A percentile compares a stretch with the other conserved stretches of the same genome.
phyloP scores from a whole-genome alignment of 2,888 invertebrate species.

The Oligia latruncula region DNA sequence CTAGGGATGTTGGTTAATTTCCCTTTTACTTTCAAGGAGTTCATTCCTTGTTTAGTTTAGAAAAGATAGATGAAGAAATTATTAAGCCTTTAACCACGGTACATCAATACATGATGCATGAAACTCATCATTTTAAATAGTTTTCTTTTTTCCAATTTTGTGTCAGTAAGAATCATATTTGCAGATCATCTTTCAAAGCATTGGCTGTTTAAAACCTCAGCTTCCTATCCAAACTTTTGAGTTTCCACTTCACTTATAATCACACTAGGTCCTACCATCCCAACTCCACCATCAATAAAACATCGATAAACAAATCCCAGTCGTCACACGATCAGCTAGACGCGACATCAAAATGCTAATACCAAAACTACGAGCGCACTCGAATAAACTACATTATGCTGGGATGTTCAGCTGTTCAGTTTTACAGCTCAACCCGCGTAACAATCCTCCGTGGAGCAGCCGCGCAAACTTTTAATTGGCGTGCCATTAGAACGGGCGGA shows the following conservation, averaged over 20 bases:
- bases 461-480: slow-evolving; percentile 90
- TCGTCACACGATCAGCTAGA: slow-evolving; percentile 69
- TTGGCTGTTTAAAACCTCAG: not conserved
- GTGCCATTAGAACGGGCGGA: slow-evolving; percentile 89
- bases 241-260: slow-evolving; percentile 13
- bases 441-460: slow-evolving; percentile 85
- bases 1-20: slow-evolving; percentile 44
- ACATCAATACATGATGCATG: no score
- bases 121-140: no score
- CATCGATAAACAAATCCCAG: slow-evolving; percentile 66
- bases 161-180: not conserved
- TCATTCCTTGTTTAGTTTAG: not conserved
- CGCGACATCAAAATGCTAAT: slow-evolving; percentile 87
- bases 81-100: not conserved
- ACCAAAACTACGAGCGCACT: slow-evolving; percentile 78
- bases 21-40: slow-evolving; percentile 20
- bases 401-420: slow-evolving; percentile 85
- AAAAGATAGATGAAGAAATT: not conserved
- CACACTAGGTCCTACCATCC: not conserved
- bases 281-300: slow-evolving; percentile 54
- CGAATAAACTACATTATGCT: slow-evolving; percentile 86
- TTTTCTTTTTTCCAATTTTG: no score
- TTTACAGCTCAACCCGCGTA: slow-evolving; percentile 85
- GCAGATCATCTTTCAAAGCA: not conserved
- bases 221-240: slow-evolving; percentile 14